Base-by-base conservation (phyloP, 2,888 invertebrate species). In the Lasioglossum oenotherae region DNA sequence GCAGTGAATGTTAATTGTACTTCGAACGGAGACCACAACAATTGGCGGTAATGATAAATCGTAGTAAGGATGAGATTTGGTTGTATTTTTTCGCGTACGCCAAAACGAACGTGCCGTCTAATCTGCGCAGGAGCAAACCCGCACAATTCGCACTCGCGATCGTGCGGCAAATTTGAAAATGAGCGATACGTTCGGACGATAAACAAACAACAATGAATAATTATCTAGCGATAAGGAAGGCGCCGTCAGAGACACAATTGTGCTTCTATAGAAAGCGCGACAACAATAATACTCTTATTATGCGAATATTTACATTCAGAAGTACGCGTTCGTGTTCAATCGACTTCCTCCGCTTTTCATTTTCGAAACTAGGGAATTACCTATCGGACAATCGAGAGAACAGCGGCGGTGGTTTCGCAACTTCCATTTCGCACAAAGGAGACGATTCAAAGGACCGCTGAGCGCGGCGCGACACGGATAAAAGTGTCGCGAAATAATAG, bases 401-500 rank as follows among this genome's bases (percentile, higher is more conserved):
- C 64, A 16, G 64, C 6, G 12, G 12, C 31, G 6, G 6, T 16
- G 16, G 64, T 64, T 64, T 64, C 64, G 64, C 64, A 64, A 64
- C 31, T 31, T 64, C 64, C 64, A 64, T 64, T 31, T 16, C 27
- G 31, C 64, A 64, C 14, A 31, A 31, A 64, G 27, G 60, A 27
- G 16, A 64, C 31, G 31, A 64, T 64, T 64, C 31, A 16, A 64
- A 31, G 14, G 31, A 64, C 64, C 64, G 31, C 10, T 1, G 53
- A 23, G n/a, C 64, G 64, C 53, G 0, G n/a, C 1, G 53, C 64
- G 64, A 64, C 64, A 64, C 64, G 16, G 64, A 64, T 64, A 64
- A 64, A 64, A 64, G 31, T 64, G 64, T 64, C 64, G 64, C 64
- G 16, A 64, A 16, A 64, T 64, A 64, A 64, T 64, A 31, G 64